phyloP scores from a whole-genome alignment of 2,888 invertebrate genomes.

The Sphaerophoria rueppellii region DNA sequence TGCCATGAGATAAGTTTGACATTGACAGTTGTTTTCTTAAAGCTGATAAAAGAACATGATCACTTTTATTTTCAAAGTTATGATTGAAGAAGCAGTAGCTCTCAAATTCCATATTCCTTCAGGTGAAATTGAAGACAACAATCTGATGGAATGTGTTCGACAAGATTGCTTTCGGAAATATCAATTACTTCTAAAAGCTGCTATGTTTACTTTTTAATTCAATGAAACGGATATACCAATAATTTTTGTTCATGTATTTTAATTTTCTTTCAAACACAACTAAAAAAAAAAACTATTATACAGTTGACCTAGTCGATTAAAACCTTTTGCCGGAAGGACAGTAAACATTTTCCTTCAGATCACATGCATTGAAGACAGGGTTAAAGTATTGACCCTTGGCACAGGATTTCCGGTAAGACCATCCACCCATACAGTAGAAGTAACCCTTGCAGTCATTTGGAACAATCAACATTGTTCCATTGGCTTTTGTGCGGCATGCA shows the following conservation, averaged over 20 bases:
- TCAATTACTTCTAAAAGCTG: no score
- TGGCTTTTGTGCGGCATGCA: no score
- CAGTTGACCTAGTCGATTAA: neutral
- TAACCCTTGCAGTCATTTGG: constrained; percentile 78
- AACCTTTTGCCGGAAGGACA: constrained; percentile 14
- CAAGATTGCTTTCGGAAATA: no score
- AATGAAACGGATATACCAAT: no score
- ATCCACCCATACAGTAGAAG: constrained; percentile 77
- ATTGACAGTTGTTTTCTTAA: constrained; percentile 6
- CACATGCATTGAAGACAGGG: constrained; percentile 25
- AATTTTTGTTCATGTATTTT: no score
- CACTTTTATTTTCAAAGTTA: neutral
- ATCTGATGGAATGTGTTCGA: neutral
- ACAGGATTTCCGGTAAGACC: constrained; percentile 74
- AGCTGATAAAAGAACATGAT: constrained; percentile 8
- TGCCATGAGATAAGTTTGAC: neutral
- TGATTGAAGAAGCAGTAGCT: neutral
- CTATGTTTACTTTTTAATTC: no score
- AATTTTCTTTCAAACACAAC: neutral
- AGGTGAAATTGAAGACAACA: constrained; percentile 28
- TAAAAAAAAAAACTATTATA: neutral
- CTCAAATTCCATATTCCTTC: constrained; percentile 26
- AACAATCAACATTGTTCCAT: no score
- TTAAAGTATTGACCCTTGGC: constrained; percentile 37
- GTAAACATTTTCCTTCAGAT: constrained; percentile 2